Percentiles rank a stretch among this genome's conserved stretches.
phyloP scores from a whole-genome alignment of 2,113 vertebrate species.

The Dunckerocampus dactyliophorus region DNA sequence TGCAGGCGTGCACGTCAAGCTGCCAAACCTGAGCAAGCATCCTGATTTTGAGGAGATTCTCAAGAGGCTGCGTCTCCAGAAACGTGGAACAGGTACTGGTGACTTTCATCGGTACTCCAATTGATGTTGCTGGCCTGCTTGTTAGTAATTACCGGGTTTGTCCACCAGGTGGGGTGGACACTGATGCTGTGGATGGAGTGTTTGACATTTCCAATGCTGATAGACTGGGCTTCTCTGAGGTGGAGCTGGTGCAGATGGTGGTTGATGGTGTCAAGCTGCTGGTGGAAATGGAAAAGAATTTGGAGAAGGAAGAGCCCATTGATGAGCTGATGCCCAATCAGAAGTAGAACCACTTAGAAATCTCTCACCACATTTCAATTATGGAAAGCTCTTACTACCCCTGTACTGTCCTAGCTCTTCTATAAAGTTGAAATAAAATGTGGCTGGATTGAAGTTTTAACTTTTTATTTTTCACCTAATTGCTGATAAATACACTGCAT shows the following conservation, averaged over 20 bases:
- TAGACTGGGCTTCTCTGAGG: conserved; percentile 7
- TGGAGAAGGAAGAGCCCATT: conserved; percentile 7
- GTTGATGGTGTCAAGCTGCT: conserved; percentile 5
- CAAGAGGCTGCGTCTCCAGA: conserved; percentile 8
- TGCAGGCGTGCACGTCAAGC: conserved; percentile 1
- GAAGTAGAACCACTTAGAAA: neutral
- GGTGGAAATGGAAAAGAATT: conserved; percentile 7
- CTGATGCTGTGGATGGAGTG: conserved; percentile 1
- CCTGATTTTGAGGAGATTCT: conserved; percentile 1
- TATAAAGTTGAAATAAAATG: too few species aligned
- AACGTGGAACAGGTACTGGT: conserved; percentile 1
- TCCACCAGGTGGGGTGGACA: conserved; percentile 8
- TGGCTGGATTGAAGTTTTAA: too few species aligned
- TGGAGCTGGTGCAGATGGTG: conserved; percentile 10
- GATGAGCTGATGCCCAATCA: conserved; percentile 5
- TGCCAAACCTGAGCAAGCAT: conserved; percentile 7
- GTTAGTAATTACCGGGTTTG: neutral
- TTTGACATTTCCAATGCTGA: conserved; percentile 8
- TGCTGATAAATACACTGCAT: too few species aligned
- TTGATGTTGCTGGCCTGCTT: neutral
- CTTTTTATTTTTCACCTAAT: too few species aligned
- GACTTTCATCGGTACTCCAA: neutral
- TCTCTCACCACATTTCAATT: neutral
- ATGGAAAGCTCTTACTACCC: neutral
- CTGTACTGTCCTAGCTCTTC: neutral